A percentile compares a stretch with the other conserved stretches of the same genome.
These are phyloP conservation scores for Drosophila demipolita DNA, from an alignment of 2,888 invertebrate genomes.

Conservation along the genomic window DNA sequence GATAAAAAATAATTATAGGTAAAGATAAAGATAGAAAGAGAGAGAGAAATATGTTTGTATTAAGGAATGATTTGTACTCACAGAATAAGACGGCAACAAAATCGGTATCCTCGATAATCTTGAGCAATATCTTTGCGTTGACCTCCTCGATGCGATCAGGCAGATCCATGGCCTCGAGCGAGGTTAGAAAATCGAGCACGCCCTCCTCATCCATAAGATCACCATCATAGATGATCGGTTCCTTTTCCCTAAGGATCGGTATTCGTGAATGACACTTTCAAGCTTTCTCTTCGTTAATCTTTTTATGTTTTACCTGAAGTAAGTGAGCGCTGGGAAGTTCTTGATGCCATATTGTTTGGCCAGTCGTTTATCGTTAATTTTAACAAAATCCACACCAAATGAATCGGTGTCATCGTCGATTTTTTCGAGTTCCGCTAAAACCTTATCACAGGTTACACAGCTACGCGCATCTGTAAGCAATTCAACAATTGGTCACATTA, in stretches of 20 bases:
- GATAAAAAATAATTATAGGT: conserved; percentile 43
- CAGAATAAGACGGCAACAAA: conserved; percentile 97
- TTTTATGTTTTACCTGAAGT: conserved; percentile 88
- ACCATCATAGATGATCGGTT: conserved; percentile 98
- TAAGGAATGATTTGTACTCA: conserved; percentile 88
- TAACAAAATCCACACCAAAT: conserved; percentile 97
- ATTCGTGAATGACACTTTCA: background rate
- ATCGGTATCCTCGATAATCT: conserved; percentile 96
- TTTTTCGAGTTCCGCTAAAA: conserved; percentile 95
- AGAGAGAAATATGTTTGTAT: conserved; percentile 15
- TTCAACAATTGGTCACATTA: conserved; percentile 14
- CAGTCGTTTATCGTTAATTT: conserved; percentile 97
- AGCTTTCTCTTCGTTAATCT: background rate
- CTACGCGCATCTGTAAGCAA: conserved; percentile 92
- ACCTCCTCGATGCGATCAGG: conserved; percentile 98
- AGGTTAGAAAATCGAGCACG: conserved; percentile 96
- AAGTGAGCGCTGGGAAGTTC: conserved; percentile 97
- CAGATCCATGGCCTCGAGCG: conserved; percentile 97
- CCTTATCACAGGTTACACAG: conserved; percentile 96
- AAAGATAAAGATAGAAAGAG: conserved; percentile 35
- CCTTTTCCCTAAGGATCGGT: conserved; percentile 90
- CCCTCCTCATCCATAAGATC: conserved; percentile 98
- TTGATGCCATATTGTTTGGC: conserved; percentile 98
- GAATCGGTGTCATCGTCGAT: conserved; percentile 98
- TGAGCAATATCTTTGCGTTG: conserved; percentile 94